These are phyloP conservation scores for Planiliza haematocheilus DNA, from an alignment of 2,113 vertebrate species.

Conservation along the genomic window DNA sequence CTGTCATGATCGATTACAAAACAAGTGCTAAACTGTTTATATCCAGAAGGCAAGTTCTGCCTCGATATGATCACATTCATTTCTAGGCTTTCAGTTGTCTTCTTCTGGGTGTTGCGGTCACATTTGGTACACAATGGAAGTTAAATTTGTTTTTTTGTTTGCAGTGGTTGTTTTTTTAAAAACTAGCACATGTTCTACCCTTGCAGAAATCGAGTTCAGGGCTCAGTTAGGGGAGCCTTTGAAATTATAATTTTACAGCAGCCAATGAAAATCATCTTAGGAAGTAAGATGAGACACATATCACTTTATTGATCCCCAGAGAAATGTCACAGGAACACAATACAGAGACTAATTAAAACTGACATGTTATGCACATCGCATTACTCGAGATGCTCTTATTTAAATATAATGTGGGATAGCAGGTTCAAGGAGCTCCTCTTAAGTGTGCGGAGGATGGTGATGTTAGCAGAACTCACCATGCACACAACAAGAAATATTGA, in stretches of 20 bases:
- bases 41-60: slow-evolving; percentile 69
- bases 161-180: not conserved
- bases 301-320: not conserved
- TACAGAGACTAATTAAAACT: not conserved
- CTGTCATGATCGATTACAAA: slow-evolving; percentile 75
- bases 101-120: slow-evolving; percentile 30
- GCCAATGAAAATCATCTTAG: slow-evolving; percentile 10
- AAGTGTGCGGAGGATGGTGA: too few species aligned
- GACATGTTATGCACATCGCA: not conserved
- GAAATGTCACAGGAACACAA: slow-evolving; percentile 1
- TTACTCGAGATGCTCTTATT: not conserved
- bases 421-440: too few species aligned
- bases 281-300: not conserved
- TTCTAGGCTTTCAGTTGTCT: slow-evolving; percentile 34
- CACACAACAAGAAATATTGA: too few species aligned
- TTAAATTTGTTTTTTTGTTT: slow-evolving; percentile 39
- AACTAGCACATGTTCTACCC: not conserved
- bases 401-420: too few species aligned
- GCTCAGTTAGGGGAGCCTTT: not conserved
- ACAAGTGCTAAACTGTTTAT: slow-evolving; percentile 49
- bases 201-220: slow-evolving; percentile 7
- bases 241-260: not conserved
- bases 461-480: too few species aligned
- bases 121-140: slow-evolving; percentile 14
- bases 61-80: slow-evolving; percentile 51